These are phyloP conservation scores for Daktulosphaira vitifoliae DNA, from an alignment of 1,140 invertebrate species.

Conservation along the genomic window DNA sequence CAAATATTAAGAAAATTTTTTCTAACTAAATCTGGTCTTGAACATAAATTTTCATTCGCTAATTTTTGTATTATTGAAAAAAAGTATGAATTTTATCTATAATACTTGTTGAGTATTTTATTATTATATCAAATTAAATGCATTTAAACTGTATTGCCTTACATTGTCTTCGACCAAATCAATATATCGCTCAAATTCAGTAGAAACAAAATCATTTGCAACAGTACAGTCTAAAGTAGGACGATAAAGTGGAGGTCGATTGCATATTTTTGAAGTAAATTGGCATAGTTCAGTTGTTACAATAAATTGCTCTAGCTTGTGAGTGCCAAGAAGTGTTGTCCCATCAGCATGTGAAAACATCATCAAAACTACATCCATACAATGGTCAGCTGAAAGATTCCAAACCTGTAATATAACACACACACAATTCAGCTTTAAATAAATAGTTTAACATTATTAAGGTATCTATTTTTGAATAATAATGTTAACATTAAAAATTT, in stretches of 20 bases:
- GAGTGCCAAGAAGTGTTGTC: conserved; percentile 28
- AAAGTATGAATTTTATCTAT: no score
- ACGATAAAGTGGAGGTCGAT: conserved; percentile 21
- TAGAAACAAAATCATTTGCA: conserved; percentile 24
- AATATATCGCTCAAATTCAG: conserved; percentile 29
- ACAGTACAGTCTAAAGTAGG: conserved; percentile 26
- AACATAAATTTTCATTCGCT: no score
- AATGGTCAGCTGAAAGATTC: conserved; percentile 26
- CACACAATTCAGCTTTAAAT: no score
- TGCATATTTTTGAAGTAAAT: conserved; percentile 16
- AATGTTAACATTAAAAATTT: no score
- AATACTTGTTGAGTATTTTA: no score
- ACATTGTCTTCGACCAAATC: conserved; percentile 21
- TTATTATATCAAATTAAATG: no score
- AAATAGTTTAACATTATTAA: no score
- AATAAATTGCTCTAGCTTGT: conserved; percentile 26
- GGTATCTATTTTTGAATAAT: no score
- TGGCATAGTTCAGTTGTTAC: conserved; percentile 27
- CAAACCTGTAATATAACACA: conserved; percentile 12
- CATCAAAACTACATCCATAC: conserved; percentile 29
- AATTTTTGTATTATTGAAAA: no score
- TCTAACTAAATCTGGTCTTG: no score
- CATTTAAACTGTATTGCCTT: no score
- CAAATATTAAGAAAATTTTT: no score
- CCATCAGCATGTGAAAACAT: conserved; percentile 26